Evolutionary conservation across 2,888 invertebrate genomes (phyloP).

Genomic region (Himalopsyche anomala): DNA sequence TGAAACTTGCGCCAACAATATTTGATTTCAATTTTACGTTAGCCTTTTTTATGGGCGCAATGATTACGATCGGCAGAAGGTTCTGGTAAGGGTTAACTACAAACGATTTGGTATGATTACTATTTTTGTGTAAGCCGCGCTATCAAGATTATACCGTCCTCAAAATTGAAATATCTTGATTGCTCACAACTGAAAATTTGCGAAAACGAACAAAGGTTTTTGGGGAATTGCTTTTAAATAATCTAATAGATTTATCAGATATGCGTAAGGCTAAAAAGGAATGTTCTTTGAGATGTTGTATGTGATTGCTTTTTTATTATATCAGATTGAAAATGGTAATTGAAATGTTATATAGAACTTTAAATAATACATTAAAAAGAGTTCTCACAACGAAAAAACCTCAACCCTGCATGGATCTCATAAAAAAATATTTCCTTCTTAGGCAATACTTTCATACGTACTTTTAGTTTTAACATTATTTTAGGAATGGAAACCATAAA

Average conservation of each 20-base stretch:
- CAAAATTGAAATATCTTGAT: slow-evolving; percentile 44
- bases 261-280: slow-evolving; percentile 27
- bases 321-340: neutral
- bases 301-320: slow-evolving; percentile 11
- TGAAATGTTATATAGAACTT: slow-evolving; percentile 1
- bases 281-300: slow-evolving; percentile 37
- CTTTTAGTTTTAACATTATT: too few species aligned
- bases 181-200: slow-evolving; percentile 42
- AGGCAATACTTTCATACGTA: too few species aligned
- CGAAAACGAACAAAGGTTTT: slow-evolving; percentile 31
- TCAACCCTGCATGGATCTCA: too few species aligned
- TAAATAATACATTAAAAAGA: too few species aligned
- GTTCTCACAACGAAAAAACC: too few species aligned
- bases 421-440: too few species aligned
- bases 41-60: slow-evolving; percentile 41
- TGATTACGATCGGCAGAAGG: slow-evolving; percentile 42
- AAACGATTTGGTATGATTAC: slow-evolving; percentile 40
- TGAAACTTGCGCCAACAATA: slow-evolving; percentile 43
- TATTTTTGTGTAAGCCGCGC: slow-evolving; percentile 38
- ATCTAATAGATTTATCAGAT: slow-evolving; percentile 42
- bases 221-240: slow-evolving; percentile 1
- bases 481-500: too few species aligned
- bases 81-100: slow-evolving; percentile 40
- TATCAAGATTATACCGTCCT: slow-evolving; percentile 40
- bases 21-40: slow-evolving; percentile 43